These are phyloP conservation scores for Apis cerana DNA, from an alignment of 1,140 invertebrate genomes.

Conservation along the genomic window DNA sequence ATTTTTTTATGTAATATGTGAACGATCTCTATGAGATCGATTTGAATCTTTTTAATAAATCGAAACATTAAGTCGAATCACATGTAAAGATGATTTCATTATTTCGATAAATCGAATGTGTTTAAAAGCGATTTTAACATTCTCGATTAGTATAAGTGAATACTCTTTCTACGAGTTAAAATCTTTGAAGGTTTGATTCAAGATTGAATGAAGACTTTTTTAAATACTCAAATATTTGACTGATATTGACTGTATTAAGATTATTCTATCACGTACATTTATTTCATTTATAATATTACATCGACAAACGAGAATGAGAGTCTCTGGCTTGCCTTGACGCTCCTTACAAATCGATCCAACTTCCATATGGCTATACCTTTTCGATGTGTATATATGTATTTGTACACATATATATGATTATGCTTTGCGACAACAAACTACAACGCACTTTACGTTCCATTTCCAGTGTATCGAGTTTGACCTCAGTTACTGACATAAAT, in stretches of 20 bases:
- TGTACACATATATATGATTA: constrained; percentile 8
- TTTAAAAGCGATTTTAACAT: neutral
- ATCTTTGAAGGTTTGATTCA: neutral
- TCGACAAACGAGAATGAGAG: constrained; percentile 71
- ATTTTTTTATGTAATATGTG: neutral
- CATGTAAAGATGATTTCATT: neutral
- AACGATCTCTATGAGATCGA: neutral
- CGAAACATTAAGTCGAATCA: neutral
- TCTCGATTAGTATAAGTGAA: neutral
- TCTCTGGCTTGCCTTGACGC: constrained; percentile 77
- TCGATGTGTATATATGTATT: neutral
- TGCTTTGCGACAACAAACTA: constrained; percentile 36
- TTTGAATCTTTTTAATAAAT: neutral
- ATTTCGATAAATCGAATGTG: constrained; percentile 8
- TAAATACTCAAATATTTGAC: neutral
- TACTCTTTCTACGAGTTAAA: neutral
- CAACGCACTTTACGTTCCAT: constrained; percentile 53
- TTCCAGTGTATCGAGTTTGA: constrained; percentile 42
- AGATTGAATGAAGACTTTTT: neutral
- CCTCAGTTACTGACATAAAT: constrained; percentile 37
- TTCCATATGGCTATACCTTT: constrained; percentile 59
- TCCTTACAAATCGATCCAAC: constrained; percentile 78
- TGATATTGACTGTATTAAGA: constrained; percentile 2
- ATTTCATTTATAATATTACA: constrained; percentile 24
- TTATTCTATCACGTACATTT: constrained; percentile 17